Evolutionary conservation across 2,888 invertebrate species (phyloP), one percentile per base, ranked within the genome.

Genomic region (Arrhopalites spinosus): DNA sequence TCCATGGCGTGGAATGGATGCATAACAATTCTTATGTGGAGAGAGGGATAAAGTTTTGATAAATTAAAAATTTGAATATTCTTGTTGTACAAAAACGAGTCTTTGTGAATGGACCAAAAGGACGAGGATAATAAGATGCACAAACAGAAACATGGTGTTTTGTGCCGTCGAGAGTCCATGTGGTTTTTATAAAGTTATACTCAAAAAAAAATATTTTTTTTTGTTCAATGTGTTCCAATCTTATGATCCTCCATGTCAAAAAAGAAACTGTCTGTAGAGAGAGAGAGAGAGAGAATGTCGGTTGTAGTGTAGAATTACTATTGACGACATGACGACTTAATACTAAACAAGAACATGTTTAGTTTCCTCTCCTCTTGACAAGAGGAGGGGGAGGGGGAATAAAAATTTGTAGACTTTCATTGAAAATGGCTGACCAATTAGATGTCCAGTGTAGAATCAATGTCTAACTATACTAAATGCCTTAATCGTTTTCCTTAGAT

Each of bases 271-370:
- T n/a, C n/a, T n/a, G 50, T 15, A 17, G 50, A 50, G 50, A 50
- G 8, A 45, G 45, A 45, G 45, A 45, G 45, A 45, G 45, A 45
- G 45, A 45, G 50, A 50, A 15, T 8, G 50, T 68, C 68, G 43
- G 47, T 23, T 8, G 20, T n/a, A 63, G 27, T 63, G 3, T 63
- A 63, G 30, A 45, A 36, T 68, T 27, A 47, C 64, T 64, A 27
- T 27, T 47, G 68, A 47, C 68, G 8, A 67, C 30, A n/a, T 67
- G 67, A 67, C 45, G 68, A 68, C 68, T 68, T 68, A 47, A 68
- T 68, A 68, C 66, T 20, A 43, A 15, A 59, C 3, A 11, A 36
- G 36, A 36, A 36, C 5, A 36, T 36, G 3, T 36, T 36, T 36
- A 7, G 36, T 3, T n/a, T n/a, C n/a, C n/a, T n/a, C n/a, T n/a